Percentiles rank a stretch among this genome's conserved stretches.
phyloP scores from a whole-genome alignment of 2,113 vertebrate genomes.

The Alectura lathami region DNA sequence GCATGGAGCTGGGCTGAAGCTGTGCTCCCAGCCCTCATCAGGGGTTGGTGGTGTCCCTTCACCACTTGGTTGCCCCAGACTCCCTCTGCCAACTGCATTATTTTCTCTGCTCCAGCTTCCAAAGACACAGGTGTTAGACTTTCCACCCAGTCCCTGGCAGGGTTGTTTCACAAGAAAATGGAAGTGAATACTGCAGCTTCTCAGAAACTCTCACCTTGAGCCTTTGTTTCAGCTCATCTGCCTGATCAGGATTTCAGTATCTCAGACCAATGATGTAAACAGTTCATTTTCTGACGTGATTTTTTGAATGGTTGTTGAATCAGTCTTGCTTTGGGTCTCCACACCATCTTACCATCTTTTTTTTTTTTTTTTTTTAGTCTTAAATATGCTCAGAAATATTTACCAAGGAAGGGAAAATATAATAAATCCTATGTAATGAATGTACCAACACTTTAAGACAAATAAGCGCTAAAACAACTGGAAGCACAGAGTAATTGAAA shows the following conservation, averaged over 20 bases:
- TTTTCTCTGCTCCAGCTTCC: neutral
- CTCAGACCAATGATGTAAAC: neutral
- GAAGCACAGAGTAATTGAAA: neutral
- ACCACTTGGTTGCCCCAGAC: neutral
- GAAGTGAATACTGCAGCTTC: fast-evolving
- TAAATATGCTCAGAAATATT: neutral
- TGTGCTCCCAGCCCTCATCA: fast-evolving
- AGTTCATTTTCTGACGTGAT: neutral
- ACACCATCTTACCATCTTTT: neutral
- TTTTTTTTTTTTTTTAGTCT: neutral
- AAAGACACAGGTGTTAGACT: neutral
- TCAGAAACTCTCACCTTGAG: neutral
- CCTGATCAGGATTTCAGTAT: neutral
- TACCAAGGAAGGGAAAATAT: neutral
- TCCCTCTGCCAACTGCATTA: neutral
- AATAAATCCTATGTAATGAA: neutral
- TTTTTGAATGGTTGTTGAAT: neutral
- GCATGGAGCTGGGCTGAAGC: neutral
- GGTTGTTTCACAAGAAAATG: neutral
- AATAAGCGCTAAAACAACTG: neutral
- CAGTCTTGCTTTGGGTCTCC: neutral
- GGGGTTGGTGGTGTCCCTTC: neutral
- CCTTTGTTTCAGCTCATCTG: neutral
- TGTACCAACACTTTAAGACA: neutral
- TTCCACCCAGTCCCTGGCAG: neutral